Base-by-base conservation (phyloP, 2,888 invertebrate species). In the Rhagonycha lutea region DNA sequence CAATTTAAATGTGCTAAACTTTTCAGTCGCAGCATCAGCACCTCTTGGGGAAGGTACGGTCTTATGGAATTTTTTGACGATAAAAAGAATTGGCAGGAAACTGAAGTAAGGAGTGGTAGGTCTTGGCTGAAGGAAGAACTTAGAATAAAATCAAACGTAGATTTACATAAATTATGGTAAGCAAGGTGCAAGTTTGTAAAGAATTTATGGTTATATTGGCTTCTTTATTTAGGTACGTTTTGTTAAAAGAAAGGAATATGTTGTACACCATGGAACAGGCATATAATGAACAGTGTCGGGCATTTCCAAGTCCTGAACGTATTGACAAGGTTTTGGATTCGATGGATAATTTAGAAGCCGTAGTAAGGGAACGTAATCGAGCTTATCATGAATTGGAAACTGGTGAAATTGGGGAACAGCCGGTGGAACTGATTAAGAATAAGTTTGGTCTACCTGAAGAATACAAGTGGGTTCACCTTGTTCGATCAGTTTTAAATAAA, bases 231-330 rank as follows among this genome's bases (percentile, higher is more conserved):
- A 94, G 94, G 94, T 95, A 90, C 88, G 91, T 95, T 14, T 89
- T 99, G 74, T 88, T 98, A 71, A 99, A 99, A 89, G 99, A 99
- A 88, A 91, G 94, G 72, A 99, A 99, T 87, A 98, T 99, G 98
- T 89, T 99, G 14, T 88, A 96, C 79, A 98, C 99, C 2, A 98
- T 99, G 98, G 96, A 98, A 88, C 92, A 96, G 78, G 94, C 94
- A 86, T 91, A 92, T 87, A 92, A 93, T 69, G 88, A 91, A 61
- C 89, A 92, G 84, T 88, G 89, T 79, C 89, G 91, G 85, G 80
- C 94, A 7, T 96, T 98, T 86, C 96, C 98, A 1, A 97, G 92
- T 88, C 97, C 98, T 2, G 98, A 99, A 88, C 91, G 98, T 83
- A 89, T 97, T 70, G 97, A 98, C 84, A 98, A 98, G 91, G 95